Evolutionary conservation across 2,113 vertebrate genomes (phyloP), one percentile per base, ranked within the genome.

Genomic region (Pachycephala philippinensis): DNA sequence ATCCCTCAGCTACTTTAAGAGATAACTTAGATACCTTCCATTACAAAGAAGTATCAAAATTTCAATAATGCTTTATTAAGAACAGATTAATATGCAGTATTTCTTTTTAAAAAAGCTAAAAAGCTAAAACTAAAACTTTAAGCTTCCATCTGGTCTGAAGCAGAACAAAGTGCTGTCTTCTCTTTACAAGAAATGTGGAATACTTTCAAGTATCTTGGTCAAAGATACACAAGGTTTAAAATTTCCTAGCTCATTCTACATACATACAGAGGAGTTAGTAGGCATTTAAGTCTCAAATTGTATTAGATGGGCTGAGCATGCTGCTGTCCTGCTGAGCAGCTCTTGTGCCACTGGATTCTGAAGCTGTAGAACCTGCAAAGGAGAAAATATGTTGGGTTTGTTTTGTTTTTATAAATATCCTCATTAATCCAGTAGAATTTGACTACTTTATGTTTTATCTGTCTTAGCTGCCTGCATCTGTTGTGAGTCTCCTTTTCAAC

Each of bases 101-200:
- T 95, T 57, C 16, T 84, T 28, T 40, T 19, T 3, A 35, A 63
- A 71, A 49, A 84, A 86, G 74, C 96, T 96, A 97, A 91, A 90
- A 87, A 52, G 71, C 86, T 94, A 96, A 56, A 33, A 15, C 76
- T 94, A 95, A 78, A 96, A 57, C 44, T 81, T 84, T 90, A 91
- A 90, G 96, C 97, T 97, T 95, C 91, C 69, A 49, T 79, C 89
- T 81, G 94, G 95, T 65, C 97, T 68, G 71, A 96, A 96, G 97
- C 96, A 94, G 96, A 97, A 98, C 98, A 98, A 98, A 98, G 98
- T 98, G 98, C 98, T 97, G 96, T 97, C 97, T 97, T 96, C 97
- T 98, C 97, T 98, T 97, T 97, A 97, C 98, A 97, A 95, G 98
- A 95, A 95, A 95, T 30, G 33, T 33, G 85, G 79, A 95, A 97